A percentile compares a stretch with the other conserved stretches of the same genome.
phyloP scores from a whole-genome alignment of 2,888 invertebrate genomes.

The Campaea margaritaria region DNA sequence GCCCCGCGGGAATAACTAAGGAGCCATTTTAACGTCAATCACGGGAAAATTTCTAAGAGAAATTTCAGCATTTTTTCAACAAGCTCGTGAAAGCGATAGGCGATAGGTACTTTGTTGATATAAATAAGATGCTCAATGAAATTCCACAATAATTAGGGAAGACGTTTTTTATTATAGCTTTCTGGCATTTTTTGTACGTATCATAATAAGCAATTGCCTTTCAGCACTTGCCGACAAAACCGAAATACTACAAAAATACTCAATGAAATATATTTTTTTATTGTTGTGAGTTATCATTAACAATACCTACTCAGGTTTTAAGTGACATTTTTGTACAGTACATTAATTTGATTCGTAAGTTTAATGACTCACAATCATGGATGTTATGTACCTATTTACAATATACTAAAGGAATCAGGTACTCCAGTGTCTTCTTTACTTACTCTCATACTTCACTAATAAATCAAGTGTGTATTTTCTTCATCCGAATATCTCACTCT shows the following conservation, averaged over 20 bases:
- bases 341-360: too few relatives aligned
- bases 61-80: conserved; percentile 36
- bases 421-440: too few relatives aligned
- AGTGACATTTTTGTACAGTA: too few relatives aligned
- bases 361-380: too few relatives aligned
- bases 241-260: not conserved
- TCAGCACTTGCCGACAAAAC: not conserved
- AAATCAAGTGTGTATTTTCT: too few relatives aligned
- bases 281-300: too few relatives aligned
- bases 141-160: conserved; percentile 11
- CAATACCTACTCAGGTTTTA: too few relatives aligned
- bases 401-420: too few relatives aligned
- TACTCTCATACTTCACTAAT: too few relatives aligned
- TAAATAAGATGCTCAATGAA: conserved; percentile 18
- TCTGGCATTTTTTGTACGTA: not conserved
- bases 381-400: too few relatives aligned
- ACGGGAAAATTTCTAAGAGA: conserved; percentile 40
- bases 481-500: not conserved
- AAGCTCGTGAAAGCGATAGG: conserved; percentile 34
- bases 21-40: conserved; percentile 57
- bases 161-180: conserved; percentile 5
- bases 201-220: not conserved
- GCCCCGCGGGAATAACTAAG: conserved; percentile 48
- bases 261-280: not conserved
- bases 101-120: conserved; percentile 22